Evolutionary conservation across 1,140 invertebrate genomes (phyloP).

Genomic region (Globodera rostochiensis): DNA sequence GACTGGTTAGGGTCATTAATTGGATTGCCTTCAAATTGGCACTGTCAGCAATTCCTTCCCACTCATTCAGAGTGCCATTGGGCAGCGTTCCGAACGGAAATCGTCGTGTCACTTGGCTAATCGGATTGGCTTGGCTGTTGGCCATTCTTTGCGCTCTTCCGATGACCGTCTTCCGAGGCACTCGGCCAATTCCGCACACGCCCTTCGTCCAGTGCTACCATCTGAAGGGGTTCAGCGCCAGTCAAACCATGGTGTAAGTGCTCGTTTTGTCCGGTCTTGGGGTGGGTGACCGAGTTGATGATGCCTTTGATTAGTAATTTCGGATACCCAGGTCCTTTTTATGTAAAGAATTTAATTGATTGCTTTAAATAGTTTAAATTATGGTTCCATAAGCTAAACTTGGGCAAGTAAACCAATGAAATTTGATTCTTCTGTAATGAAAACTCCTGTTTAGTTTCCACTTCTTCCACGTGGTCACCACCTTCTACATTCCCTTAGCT

Average conservation of each 20-base stretch:
- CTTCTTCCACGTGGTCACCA: slow-evolving; percentile 56
- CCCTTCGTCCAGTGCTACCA: slow-evolving; percentile 43
- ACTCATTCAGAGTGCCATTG: slow-evolving; percentile 27
- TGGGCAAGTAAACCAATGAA: slow-evolving; percentile 9
- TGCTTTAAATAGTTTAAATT: too few relatives aligned
- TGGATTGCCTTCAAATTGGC: too few relatives aligned
- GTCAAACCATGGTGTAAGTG: slow-evolving; percentile 40
- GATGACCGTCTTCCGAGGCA: slow-evolving; percentile 37
- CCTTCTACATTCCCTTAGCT: slow-evolving; percentile 54
- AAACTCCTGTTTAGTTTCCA: slow-evolving; percentile 43
- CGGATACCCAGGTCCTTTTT: too few relatives aligned
- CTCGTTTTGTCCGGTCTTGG: background rate
- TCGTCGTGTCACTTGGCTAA: slow-evolving; percentile 39
- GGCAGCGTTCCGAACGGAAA: slow-evolving; percentile 45
- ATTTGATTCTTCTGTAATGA: slow-evolving; percentile 3
- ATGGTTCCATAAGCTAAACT: too few relatives aligned
- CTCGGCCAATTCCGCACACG: slow-evolving; percentile 37
- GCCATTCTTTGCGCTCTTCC: slow-evolving; percentile 36
- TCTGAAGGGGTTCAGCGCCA: slow-evolving; percentile 27
- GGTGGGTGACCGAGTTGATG: too few relatives aligned
- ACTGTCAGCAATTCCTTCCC: background rate
- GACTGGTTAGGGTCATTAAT: too few relatives aligned
- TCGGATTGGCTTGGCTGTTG: slow-evolving; percentile 39
- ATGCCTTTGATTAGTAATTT: too few relatives aligned
- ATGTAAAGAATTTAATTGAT: too few relatives aligned